phyloP scores from a whole-genome alignment of 2,888 invertebrate genomes.

The Nasonovia ribisnigri region DNA sequence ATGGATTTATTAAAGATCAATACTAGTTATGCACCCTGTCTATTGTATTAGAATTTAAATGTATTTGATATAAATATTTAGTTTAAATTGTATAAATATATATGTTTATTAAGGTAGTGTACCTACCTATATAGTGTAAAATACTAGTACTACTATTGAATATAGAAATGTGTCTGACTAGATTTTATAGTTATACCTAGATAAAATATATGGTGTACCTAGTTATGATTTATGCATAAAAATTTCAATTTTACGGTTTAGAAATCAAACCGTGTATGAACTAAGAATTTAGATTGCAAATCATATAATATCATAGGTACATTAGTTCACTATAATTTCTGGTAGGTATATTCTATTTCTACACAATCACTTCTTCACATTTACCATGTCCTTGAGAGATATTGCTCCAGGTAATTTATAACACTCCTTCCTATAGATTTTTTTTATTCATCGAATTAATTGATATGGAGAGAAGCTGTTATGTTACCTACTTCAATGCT shows the following conservation, averaged over 20 bases:
- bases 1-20: too few relatives aligned
- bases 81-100: background rate
- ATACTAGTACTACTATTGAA: background rate
- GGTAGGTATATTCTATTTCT: slow-evolving; percentile 11
- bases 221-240: background rate
- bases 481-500: background rate
- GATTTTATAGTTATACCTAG: background rate
- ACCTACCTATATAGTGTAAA: background rate
- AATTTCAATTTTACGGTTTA: slow-evolving; percentile 12
- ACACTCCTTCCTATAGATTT: background rate
- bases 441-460: slow-evolving; percentile 30
- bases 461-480: slow-evolving; percentile 18
- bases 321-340: background rate
- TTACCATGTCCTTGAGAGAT: slow-evolving; percentile 47
- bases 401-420: slow-evolving; percentile 39
- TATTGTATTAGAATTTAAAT: background rate
- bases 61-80: background rate
- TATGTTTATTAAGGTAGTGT: too few relatives aligned
- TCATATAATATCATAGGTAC: background rate
- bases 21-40: too few relatives aligned
- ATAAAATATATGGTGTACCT: background rate
- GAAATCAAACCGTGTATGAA: background rate
- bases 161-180: background rate
- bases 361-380: background rate
- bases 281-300: background rate